phyloP scores from a whole-genome alignment of 1,140 invertebrate genomes.

The Idris sp. region DNA sequence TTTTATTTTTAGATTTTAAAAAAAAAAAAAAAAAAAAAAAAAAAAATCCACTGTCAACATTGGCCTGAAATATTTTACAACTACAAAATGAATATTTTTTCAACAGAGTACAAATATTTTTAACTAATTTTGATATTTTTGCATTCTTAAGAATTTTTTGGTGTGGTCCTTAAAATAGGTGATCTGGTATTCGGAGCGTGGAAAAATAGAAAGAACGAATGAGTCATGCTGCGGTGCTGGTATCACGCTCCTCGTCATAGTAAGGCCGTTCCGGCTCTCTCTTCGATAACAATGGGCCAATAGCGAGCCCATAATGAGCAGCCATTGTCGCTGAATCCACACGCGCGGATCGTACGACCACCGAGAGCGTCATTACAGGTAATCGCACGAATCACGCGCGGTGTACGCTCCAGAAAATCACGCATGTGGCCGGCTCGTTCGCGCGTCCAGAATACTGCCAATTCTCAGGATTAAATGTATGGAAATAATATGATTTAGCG shows the following conservation, averaged over 20 bases:
- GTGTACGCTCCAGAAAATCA: slow-evolving; percentile 71
- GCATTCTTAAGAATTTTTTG: too few relatives aligned
- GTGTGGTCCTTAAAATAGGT: too few relatives aligned
- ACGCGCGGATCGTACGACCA: slow-evolving; percentile 70
- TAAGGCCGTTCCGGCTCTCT: slow-evolving; percentile 75
- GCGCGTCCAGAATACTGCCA: slow-evolving; percentile 37
- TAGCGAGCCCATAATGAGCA: slow-evolving; percentile 76
- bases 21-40: too few relatives aligned
- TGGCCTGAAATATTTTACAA: too few relatives aligned
- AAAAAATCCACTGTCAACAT: too few relatives aligned
- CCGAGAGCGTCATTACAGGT: slow-evolving; percentile 73
- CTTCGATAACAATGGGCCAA: slow-evolving; percentile 75
- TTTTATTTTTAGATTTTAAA: too few relatives aligned
- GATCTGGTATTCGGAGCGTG: slow-evolving; percentile 63
- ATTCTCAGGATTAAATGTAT: slow-evolving; percentile 44
- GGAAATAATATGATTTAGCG: too few relatives aligned
- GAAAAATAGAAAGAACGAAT: slow-evolving; percentile 67
- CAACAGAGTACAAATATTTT: slow-evolving; percentile 37
- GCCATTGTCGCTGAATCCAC: slow-evolving; percentile 74
- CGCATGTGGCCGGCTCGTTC: slow-evolving; percentile 49
- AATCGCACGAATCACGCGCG: slow-evolving; percentile 72
- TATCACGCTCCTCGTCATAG: slow-evolving; percentile 72
- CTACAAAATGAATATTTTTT: too few relatives aligned
- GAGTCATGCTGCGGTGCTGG: slow-evolving; percentile 69
- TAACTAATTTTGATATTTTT: too few relatives aligned